Conservation (phyloP, 2,888 invertebrate genomes). For the Parochlus steinenii region DNA sequence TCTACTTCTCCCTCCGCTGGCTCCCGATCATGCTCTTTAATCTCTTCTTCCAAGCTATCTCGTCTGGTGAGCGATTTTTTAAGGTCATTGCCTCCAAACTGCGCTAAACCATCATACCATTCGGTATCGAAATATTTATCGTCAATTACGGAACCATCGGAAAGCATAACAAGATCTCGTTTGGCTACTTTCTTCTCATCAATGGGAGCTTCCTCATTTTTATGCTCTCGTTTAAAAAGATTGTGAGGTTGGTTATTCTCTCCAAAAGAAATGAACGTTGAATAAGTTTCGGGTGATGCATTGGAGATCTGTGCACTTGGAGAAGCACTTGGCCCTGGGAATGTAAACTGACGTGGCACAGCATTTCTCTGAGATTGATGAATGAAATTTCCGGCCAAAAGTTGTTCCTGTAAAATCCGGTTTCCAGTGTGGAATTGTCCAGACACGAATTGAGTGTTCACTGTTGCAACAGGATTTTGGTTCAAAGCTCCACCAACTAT, state of each 20-base stretch:
- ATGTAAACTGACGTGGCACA: conserved; percentile 18
- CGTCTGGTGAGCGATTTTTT: conserved; percentile 37
- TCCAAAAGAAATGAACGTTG: conserved; percentile 8
- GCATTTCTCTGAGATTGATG: too few species aligned
- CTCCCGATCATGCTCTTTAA: conserved; percentile 52
- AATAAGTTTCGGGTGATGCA: conserved; percentile 17
- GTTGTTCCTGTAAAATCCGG: conserved; percentile 38
- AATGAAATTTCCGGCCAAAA: conserved; percentile 21
- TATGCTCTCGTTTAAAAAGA: conserved; percentile 16
- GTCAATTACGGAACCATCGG: conserved; percentile 51
- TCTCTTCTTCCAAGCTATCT: conserved; percentile 26
- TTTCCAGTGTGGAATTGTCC: conserved; percentile 43
- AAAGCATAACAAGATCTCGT: conserved; percentile 45
- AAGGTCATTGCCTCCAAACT: conserved; percentile 49
- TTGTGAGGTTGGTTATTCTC: conserved; percentile 14
- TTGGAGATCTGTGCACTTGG: conserved; percentile 19
- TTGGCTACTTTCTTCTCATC: conserved; percentile 39
- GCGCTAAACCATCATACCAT: conserved; percentile 42
- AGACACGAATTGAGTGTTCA: conserved; percentile 39
- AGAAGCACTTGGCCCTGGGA: conserved; percentile 15
- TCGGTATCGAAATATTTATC: conserved; percentile 33
- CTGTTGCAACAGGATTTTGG: conserved; percentile 19
- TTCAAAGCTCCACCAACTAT: conserved; percentile 18
- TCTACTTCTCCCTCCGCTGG: conserved; percentile 71
- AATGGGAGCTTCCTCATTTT: conserved; percentile 15